Conservation (phyloP, 1,140 invertebrate genomes). For the Drosophila melanogaster region DNA sequence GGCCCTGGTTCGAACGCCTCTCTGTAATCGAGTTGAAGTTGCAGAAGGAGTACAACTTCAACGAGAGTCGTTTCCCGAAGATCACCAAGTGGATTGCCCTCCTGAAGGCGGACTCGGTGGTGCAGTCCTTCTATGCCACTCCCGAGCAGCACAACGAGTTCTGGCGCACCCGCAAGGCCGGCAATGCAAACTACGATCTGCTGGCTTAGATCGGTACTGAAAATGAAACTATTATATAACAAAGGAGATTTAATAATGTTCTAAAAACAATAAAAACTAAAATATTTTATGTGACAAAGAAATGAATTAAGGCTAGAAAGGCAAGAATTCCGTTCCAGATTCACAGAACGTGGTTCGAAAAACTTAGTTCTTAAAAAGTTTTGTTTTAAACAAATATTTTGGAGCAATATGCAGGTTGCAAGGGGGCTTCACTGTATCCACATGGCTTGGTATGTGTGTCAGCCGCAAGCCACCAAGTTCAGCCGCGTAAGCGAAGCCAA, state of each 20-base stretch:
- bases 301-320: too few relatives aligned
- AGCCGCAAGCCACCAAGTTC: conserved; percentile 66
- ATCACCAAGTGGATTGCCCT: conserved; percentile 43
- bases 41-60: conserved; percentile 47
- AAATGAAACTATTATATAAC: not conserved
- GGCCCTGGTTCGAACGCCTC: conserved; percentile 93
- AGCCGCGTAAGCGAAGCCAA: conserved; percentile 43
- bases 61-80: conserved; percentile 47
- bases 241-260: not conserved
- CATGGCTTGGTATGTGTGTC: conserved; percentile 38
- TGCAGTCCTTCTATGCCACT: conserved; percentile 37
- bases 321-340: too few relatives aligned
- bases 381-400: too few relatives aligned
- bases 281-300: not conserved
- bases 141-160: conserved; percentile 57
- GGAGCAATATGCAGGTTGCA: too few relatives aligned
- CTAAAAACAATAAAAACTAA: not conserved
- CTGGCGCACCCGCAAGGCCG: conserved; percentile 34
- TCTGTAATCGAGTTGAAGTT: conserved; percentile 21
- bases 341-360: too few relatives aligned
- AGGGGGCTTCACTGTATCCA: conserved; percentile 7
- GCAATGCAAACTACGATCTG: conserved; percentile 56
- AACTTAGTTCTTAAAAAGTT: too few relatives aligned
- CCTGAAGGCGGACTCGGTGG: conserved; percentile 47
- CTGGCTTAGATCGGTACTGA: conserved; percentile 29